phyloP scores from a whole-genome alignment of 2,888 invertebrate genomes.

The Drosophila picticornis region DNA sequence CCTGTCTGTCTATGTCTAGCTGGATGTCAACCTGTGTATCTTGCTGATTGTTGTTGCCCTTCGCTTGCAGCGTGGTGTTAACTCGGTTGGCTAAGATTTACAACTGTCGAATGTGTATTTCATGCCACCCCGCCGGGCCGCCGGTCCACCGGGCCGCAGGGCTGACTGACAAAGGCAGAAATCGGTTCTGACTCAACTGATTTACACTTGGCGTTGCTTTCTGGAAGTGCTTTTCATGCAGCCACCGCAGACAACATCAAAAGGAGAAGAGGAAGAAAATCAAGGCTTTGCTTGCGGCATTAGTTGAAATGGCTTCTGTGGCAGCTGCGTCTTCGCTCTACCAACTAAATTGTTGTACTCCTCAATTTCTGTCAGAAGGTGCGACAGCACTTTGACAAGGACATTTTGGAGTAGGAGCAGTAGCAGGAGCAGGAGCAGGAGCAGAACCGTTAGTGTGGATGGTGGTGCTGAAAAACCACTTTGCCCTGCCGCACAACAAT shows the following conservation, averaged over 20 bases:
- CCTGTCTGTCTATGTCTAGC: slow-evolving; percentile 7
- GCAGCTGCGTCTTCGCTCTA: slow-evolving; percentile 28
- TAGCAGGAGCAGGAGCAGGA: slow-evolving; percentile 5
- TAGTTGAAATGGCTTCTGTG: slow-evolving; percentile 15
- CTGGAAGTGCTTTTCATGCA: slow-evolving; percentile 38
- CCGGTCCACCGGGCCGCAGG: background rate
- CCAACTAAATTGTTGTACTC: slow-evolving; percentile 64
- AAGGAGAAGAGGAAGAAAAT: slow-evolving; percentile 15
- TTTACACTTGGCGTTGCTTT: slow-evolving; percentile 57
- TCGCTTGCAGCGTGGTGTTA: slow-evolving; percentile 48
- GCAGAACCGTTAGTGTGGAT: slow-evolving; percentile 44
- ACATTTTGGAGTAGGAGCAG: slow-evolving; percentile 15
- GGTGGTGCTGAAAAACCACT: slow-evolving; percentile 57
- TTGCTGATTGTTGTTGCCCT: slow-evolving; percentile 1
- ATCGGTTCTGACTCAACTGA: slow-evolving; percentile 68
- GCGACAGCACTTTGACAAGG: slow-evolving; percentile 42
- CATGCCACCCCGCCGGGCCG: background rate
- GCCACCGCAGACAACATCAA: slow-evolving; percentile 4
- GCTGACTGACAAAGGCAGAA: slow-evolving; percentile 68
- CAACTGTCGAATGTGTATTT: slow-evolving; percentile 56
- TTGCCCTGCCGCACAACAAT: slow-evolving; percentile 68
- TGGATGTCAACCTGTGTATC: slow-evolving; percentile 24
- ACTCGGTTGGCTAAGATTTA: slow-evolving; percentile 75
- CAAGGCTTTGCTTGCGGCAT: slow-evolving; percentile 42
- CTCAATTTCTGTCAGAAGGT: slow-evolving; percentile 65